phyloP scores from a whole-genome alignment of 2,797 vertebrate genomes.

The Liasis olivaceus region DNA sequence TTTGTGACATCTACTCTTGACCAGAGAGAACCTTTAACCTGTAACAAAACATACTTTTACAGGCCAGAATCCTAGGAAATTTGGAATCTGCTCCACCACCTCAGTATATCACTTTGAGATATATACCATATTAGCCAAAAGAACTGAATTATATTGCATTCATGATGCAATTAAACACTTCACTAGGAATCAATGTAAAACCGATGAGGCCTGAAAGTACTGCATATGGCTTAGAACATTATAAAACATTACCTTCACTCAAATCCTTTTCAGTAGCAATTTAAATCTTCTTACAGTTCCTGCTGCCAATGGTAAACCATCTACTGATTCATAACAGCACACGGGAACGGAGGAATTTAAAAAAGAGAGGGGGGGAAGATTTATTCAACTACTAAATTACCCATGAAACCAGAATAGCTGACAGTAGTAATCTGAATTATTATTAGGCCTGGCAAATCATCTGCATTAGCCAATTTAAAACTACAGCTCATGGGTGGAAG shows the following conservation, averaged over 20 bases:
- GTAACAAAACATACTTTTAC: neutral
- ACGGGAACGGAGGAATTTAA: conserved; percentile 98
- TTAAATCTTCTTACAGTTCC: conserved; percentile 97
- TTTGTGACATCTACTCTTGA: neutral
- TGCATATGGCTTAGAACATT: conserved; percentile 99
- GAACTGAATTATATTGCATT: conserved; percentile 99
- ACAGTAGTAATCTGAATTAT: conserved; percentile 99
- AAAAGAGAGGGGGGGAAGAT: conserved; percentile 81
- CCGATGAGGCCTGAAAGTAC: conserved; percentile 99
- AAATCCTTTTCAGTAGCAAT: conserved; percentile 96
- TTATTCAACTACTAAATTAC: conserved; percentile 99
- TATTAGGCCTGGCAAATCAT: conserved; percentile 87
- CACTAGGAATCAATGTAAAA: conserved; percentile 99
- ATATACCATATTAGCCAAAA: conserved; percentile 98
- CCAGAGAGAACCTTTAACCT: too few species aligned
- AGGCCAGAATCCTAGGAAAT: conserved; percentile 69
- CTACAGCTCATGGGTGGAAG: conserved; percentile 81
- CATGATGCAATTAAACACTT: conserved; percentile 99
- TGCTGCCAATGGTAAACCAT: conserved; percentile 88
- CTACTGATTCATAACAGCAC: conserved; percentile 95
- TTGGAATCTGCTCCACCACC: conserved; percentile 88
- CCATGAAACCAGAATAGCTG: conserved; percentile 99
- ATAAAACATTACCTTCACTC: conserved; percentile 99
- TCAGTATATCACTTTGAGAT: conserved; percentile 96
- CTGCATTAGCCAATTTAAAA: conserved; percentile 88